A percentile compares a stretch with the other conserved stretches of the same genome.
phyloP scores from a whole-genome alignment of 2,797 vertebrate species.

The Microctenopoma stevenorrisi region DNA sequence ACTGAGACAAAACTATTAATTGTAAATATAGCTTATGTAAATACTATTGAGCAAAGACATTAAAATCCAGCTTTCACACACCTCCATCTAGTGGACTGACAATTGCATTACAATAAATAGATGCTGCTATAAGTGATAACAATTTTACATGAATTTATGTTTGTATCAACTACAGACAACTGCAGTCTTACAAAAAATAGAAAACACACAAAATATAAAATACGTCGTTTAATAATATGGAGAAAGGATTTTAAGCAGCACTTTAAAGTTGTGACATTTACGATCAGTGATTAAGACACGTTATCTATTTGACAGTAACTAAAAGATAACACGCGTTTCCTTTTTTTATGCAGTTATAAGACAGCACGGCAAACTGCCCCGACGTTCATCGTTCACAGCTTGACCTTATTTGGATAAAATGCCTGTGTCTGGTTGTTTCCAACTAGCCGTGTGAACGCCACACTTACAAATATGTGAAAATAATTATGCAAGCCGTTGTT shows the following conservation, averaged over 20 bases:
- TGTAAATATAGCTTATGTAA: not conserved
- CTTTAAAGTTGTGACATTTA: not conserved
- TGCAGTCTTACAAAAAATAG: not conserved
- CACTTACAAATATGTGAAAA: constrained; percentile 26
- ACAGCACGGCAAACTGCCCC: not conserved
- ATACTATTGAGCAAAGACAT: not conserved
- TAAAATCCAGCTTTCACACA: not conserved
- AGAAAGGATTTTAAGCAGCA: not conserved
- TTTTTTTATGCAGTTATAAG: too few species aligned
- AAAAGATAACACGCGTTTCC: not conserved
- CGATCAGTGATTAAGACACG: not conserved
- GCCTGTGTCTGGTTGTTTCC: constrained; percentile 11
- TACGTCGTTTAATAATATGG: too few species aligned
- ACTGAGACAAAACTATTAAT: too few species aligned
- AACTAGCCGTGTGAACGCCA: constrained; percentile 8
- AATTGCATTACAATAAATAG: not conserved
- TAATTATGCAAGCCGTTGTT: constrained; percentile 15
- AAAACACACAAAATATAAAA: not conserved
- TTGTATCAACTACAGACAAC: not conserved
- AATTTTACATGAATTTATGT: not conserved
- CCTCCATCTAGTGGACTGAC: constrained; percentile 48
- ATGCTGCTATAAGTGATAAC: not conserved
- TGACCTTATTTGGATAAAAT: constrained; percentile 33
- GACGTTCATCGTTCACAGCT: not conserved
- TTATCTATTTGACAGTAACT: not conserved